Conservation (phyloP, 2,113 vertebrate genomes). For the Aleadryas rufinucha region DNA sequence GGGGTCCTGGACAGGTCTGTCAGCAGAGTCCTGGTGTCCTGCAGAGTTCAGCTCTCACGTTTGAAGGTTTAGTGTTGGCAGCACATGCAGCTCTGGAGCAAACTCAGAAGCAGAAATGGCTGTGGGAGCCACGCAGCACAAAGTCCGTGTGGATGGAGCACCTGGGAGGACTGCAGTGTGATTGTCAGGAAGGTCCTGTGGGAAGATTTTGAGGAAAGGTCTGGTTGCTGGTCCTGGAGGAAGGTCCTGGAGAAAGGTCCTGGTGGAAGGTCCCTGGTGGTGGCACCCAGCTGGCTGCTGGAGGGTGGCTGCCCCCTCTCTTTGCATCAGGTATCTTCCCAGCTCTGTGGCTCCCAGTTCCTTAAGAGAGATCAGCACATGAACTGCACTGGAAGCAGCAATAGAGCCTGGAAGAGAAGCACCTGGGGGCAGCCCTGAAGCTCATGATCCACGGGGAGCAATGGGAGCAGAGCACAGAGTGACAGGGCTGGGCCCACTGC, state of each 20-base stretch:
- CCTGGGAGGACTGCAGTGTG: neutral
- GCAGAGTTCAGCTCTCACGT: fast-evolving
- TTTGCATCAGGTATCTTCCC: neutral
- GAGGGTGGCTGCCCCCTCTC: neutral
- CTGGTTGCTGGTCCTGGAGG: neutral
- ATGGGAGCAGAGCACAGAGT: fast-evolving
- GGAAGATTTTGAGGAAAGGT: neutral
- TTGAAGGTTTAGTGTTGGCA: fast-evolving
- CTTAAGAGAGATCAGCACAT: neutral
- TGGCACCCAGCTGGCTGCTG: neutral
- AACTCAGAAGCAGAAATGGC: neutral
- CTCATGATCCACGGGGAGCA: fast-evolving
- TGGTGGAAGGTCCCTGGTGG: neutral
- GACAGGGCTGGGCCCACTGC: neutral
- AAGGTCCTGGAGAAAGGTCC: no score
- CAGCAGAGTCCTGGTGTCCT: neutral
- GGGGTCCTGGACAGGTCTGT: neutral
- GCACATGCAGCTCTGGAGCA: neutral
- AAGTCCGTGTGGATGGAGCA: fast-evolving
- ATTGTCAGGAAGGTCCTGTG: fast-evolving
- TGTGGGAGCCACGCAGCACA: fast-evolving
- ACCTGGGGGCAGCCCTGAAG: neutral
- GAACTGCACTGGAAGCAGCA: neutral
- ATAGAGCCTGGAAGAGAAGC: neutral
- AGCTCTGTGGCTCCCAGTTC: neutral